These are phyloP conservation scores for Ganaspis sp. DNA, from an alignment of 1,140 invertebrate species.

Conservation along the genomic window DNA sequence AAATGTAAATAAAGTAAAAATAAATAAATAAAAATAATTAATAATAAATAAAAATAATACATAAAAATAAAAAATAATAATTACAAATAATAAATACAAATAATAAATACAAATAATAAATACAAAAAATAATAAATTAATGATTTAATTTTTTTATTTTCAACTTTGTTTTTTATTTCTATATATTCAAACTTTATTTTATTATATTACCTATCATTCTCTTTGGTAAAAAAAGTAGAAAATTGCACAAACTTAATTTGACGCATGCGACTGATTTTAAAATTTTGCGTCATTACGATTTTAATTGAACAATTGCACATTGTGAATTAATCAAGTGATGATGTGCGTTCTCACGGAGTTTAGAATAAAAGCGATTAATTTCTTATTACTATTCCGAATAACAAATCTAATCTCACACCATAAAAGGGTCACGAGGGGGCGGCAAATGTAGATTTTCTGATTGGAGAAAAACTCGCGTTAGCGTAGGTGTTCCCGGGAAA, in stretches of 20 bases:
- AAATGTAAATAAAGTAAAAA: no score
- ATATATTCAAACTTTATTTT: no score
- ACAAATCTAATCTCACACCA: conserved; percentile 7
- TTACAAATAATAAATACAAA: no score
- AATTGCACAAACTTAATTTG: neutral
- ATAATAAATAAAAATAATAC: no score
- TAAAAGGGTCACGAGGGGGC: conserved; percentile 23
- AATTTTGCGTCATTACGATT: neutral
- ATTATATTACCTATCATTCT: no score
- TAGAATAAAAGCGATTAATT: conserved; percentile 15
- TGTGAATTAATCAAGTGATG: neutral
- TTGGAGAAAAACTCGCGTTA: neutral
- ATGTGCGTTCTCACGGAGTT: neutral
- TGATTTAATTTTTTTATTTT: no score
- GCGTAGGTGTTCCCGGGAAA: conserved; percentile 12
- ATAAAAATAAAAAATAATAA: no score
- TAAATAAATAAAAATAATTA: no score
- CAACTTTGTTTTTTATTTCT: no score
- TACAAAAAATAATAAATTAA: no score
- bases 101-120: no score
- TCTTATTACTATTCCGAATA: conserved; percentile 11
- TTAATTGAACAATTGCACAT: neutral
- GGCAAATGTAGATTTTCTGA: conserved; percentile 17
- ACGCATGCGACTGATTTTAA: neutral
- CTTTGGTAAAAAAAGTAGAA: neutral